Conservation (phyloP, 2,113 vertebrate species). For the Butorides virescens region DNA sequence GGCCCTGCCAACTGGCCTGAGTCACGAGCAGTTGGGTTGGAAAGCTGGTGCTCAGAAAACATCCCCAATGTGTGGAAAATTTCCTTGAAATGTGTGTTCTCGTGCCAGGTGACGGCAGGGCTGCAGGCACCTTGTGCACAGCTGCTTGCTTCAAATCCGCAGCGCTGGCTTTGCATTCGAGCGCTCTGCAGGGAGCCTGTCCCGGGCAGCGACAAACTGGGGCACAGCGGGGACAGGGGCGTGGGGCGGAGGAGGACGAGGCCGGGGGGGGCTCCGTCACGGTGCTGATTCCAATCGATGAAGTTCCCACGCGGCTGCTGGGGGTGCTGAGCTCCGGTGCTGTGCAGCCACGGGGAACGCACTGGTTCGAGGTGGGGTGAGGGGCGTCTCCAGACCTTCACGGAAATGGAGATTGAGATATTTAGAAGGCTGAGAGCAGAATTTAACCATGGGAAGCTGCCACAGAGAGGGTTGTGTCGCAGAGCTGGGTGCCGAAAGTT, state of each 20-base stretch:
- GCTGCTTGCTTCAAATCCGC: neutral
- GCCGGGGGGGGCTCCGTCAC: neutral
- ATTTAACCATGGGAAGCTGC: conserved; percentile 2
- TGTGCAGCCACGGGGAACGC: rapidly evolving
- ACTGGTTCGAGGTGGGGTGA: neutral
- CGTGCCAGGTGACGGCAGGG: neutral
- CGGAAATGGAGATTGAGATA: neutral
- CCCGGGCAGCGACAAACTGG: neutral
- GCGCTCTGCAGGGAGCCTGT: neutral
- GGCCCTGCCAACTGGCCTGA: conserved; percentile 61
- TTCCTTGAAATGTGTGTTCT: conserved; percentile 43
- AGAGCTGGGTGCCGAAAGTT: neutral
- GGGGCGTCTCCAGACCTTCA: neutral
- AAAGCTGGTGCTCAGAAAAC: conserved; percentile 48
- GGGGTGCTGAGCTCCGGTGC: neutral
- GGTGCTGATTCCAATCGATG: neutral
- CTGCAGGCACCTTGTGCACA: neutral
- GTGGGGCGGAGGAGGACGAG: neutral
- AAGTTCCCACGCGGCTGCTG: rapidly evolving
- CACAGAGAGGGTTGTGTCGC: neutral
- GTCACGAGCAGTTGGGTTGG: conserved; percentile 6
- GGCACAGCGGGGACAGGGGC: neutral
- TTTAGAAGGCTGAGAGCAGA: neutral
- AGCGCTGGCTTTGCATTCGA: neutral
- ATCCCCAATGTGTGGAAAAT: conserved; percentile 18